phyloP scores from a whole-genome alignment of 2,113 vertebrate genomes.

The Cyanocitta stelleri region DNA sequence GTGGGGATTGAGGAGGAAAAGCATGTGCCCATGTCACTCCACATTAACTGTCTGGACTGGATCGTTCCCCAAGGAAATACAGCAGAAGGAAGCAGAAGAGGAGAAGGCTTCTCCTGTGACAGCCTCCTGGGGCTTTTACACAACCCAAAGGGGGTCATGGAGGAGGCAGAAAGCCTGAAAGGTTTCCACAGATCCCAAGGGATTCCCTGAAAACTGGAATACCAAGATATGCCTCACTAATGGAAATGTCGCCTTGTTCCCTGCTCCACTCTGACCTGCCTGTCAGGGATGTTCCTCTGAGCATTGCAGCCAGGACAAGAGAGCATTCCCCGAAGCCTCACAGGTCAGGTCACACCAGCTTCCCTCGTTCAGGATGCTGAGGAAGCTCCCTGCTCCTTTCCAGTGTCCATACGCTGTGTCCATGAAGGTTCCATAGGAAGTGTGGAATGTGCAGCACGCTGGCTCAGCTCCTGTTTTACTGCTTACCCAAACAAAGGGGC shows the following conservation, averaged over 20 bases:
- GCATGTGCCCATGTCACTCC: background rate
- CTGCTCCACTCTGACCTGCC: background rate
- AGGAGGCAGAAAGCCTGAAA: background rate
- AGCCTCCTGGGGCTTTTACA: background rate
- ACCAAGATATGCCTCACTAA: background rate
- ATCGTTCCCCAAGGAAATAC: fast-evolving
- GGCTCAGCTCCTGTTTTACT: background rate
- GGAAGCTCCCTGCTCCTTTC: background rate
- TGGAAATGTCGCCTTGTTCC: background rate
- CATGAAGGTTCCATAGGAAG: background rate
- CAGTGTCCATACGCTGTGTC: fast-evolving
- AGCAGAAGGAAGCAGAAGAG: background rate
- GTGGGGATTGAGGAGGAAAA: background rate
- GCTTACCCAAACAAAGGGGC: background rate
- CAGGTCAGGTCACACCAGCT: background rate
- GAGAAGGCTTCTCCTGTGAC: background rate
- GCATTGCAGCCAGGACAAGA: background rate
- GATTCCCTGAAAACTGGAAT: background rate
- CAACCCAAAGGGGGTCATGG: background rate
- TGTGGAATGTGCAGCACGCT: fast-evolving
- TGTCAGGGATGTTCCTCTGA: background rate
- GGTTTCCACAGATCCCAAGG: background rate
- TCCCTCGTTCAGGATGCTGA: background rate
- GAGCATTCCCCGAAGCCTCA: background rate
- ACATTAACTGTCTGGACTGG: background rate